Percentiles rank a stretch among this genome's conserved stretches.
Evolutionary conservation across 1,140 invertebrate genomes (phyloP).

Genomic region (Anadara kagoshimensis): DNA sequence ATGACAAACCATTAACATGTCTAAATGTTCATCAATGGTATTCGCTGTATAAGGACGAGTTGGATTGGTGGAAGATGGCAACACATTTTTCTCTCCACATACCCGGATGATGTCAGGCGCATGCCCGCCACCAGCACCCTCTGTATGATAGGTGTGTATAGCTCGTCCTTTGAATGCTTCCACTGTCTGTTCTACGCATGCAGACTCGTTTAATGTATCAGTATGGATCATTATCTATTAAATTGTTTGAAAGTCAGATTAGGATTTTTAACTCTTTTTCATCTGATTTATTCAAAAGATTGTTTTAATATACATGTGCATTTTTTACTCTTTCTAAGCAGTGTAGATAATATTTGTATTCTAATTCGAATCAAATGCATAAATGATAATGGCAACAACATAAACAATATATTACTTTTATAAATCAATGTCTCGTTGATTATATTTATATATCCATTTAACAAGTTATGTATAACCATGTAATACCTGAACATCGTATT

Average conservation of each 20-base stretch:
- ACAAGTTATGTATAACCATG: too few species aligned
- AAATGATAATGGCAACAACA: too few species aligned
- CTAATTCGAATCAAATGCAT: too few species aligned
- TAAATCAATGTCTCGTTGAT: too few species aligned
- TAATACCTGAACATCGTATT: conserved; percentile 70
- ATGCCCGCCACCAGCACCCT: conserved; percentile 72
- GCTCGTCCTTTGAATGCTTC: conserved; percentile 66
- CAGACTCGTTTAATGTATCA: conserved; percentile 73
- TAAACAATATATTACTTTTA: too few species aligned
- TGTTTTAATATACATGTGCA: background rate
- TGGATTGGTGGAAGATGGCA: conserved; percentile 73
- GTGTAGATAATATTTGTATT: too few species aligned
- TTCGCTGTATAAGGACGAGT: conserved; percentile 71
- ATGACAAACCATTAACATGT: conserved; percentile 73
- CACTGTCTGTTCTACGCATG: conserved; percentile 70
- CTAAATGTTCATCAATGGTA: conserved; percentile 72
- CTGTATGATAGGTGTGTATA: conserved; percentile 73
- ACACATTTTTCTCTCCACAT: conserved; percentile 62
- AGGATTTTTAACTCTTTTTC: background rate
- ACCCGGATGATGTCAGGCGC: conserved; percentile 72
- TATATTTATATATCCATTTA: too few species aligned
- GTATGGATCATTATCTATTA: conserved; percentile 72
- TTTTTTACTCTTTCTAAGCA: too few species aligned
- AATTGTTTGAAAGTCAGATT: background rate
- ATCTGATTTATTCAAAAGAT: background rate